These are phyloP conservation scores for Polydrusus cervinus DNA, from an alignment of 2,888 invertebrate genomes.

Conservation along the genomic window DNA sequence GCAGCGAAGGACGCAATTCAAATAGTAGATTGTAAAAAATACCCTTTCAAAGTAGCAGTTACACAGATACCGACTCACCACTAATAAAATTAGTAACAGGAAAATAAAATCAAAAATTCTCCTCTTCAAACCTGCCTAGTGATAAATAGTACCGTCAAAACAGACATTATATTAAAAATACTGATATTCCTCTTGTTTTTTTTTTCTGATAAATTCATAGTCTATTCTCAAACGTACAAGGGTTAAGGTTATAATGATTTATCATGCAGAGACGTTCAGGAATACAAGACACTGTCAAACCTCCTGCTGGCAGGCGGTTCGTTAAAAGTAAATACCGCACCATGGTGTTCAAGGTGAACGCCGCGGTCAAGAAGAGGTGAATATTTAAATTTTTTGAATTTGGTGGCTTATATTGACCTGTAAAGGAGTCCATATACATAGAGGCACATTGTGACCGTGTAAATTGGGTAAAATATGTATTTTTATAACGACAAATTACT, in stretches of 20 bases:
- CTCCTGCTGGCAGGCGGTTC: constrained; percentile 38
- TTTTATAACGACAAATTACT: too few species aligned
- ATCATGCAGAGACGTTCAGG: constrained; percentile 32
- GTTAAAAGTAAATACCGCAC: constrained; percentile 36
- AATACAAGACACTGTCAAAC: constrained; percentile 35
- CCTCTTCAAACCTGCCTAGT: not conserved
- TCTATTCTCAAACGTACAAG: constrained; percentile 5
- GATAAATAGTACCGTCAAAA: constrained; percentile 4
- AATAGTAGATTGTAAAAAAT: too few species aligned
- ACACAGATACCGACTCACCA: too few species aligned
- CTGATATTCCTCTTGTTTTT: not conserved
- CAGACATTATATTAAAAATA: too few species aligned
- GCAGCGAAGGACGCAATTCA: too few species aligned
- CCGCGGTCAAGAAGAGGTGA: constrained; percentile 30
- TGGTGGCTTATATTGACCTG: constrained; percentile 11
- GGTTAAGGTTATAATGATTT: constrained; percentile 42
- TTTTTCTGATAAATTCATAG: constrained; percentile 14
- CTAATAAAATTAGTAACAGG: too few species aligned
- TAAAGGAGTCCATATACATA: not conserved
- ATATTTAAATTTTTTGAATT: constrained; percentile 34
- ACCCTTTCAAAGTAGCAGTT: too few species aligned
- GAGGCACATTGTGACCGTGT: too few species aligned
- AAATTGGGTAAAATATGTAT: too few species aligned
- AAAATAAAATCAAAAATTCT: too few species aligned
- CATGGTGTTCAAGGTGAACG: constrained; percentile 21